Base-by-base conservation (phyloP, 2,888 invertebrate genomes). In the Cheilosia vernalis region DNA sequence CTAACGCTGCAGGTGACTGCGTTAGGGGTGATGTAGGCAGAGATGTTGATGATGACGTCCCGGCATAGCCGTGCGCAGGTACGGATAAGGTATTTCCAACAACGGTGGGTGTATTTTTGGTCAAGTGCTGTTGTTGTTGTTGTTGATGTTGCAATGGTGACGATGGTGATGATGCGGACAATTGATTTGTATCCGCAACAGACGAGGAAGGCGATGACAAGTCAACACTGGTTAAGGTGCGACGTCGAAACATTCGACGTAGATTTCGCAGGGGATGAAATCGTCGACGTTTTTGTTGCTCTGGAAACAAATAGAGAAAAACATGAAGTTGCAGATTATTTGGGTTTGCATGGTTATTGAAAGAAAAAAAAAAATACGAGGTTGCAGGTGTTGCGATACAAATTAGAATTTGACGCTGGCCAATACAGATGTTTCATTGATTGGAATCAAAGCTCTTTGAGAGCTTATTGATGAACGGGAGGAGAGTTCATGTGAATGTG, bases 191-290 rank as follows among this genome's bases (percentile, higher is more conserved):
- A 74, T 87, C 79, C 15, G 87, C 84, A 19, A 78, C 61, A 6
- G 85, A 53, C 4, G 67, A 61, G 10, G 78, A 49, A n/a, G 73
- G 70, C 6, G 81, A 73, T 4, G 87, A 73, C 64, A 80, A 63
- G 49, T 85, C 89, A 7, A 89, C 89, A 79, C 89, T 90, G 58
- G 90, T 91, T 81, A 92, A 89, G 9, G 92, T 92, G 74, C 92
- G 91, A 58, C 92, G 90, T 1, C 92, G 92, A 87, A 92, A 92
- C 79, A 92, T 92, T 49, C 92, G 91, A 5, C 92, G 90, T 64
- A 92, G 88, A 89, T 92, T 92, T 49, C 92, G 90, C 47, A 92
- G 88, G 51, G 92, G 92, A 89, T 92, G 91, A 87, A 92, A 92
- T 78, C 92, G 90, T 58, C 92, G 90, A 37, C 92, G 90, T 88